A percentile compares a stretch with the other conserved stretches of the same genome.
Conservation (phyloP, 2,113 vertebrate species). For the Oenanthe oenanthe region DNA sequence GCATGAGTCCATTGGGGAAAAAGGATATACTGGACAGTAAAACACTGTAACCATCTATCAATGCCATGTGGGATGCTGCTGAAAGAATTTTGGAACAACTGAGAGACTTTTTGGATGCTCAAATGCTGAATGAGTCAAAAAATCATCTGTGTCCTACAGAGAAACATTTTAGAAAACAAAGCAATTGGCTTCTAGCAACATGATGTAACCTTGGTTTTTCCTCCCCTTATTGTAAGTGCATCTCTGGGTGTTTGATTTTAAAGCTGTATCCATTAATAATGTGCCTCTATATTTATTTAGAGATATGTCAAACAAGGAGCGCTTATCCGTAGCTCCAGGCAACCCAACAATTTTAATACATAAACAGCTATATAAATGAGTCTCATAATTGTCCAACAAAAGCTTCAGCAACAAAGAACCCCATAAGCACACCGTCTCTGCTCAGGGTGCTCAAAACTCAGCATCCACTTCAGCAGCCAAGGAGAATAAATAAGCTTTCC, state of each 20-base stretch:
- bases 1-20: background rate
- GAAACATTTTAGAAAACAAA: constrained; percentile 65
- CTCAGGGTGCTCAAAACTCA: constrained; percentile 14
- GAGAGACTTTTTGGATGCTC: constrained; percentile 53
- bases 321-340: constrained; percentile 54
- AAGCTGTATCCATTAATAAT: constrained; percentile 64
- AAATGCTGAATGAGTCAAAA: constrained; percentile 62
- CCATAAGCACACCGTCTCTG: background rate
- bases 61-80: constrained; percentile 58
- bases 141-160: constrained; percentile 61
- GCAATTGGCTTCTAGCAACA: constrained; percentile 52
- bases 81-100: constrained; percentile 66
- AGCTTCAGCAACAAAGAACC: constrained; percentile 11
- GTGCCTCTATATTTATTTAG: constrained; percentile 57
- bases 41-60: constrained; percentile 55
- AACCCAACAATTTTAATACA: constrained; percentile 58
- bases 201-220: constrained; percentile 71
- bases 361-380: constrained; percentile 52
- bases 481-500: constrained; percentile 48
- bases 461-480: constrained; percentile 35
- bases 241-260: constrained; percentile 61
- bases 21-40: constrained; percentile 33
- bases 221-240: constrained; percentile 58
- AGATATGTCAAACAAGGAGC: constrained; percentile 47
- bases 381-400: constrained; percentile 34